Evolutionary conservation across 2,797 vertebrate genomes (phyloP).

Genomic region (Rhadinocentrus ornatus): DNA sequence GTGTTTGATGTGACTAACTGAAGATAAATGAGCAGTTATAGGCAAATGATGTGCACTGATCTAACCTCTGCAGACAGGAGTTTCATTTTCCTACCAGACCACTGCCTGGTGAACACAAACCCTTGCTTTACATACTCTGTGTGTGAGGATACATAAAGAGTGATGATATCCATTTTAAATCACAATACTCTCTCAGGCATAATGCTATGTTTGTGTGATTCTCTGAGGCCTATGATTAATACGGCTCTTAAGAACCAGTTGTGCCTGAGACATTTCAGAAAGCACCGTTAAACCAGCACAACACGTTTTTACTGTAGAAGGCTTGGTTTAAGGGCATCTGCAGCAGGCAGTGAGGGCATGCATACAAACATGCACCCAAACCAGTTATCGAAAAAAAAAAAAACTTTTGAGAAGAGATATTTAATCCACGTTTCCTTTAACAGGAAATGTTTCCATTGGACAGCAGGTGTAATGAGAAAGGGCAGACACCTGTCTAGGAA

Average conservation of each 20-base stretch:
- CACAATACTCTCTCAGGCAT: background rate
- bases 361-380: conserved; percentile 60
- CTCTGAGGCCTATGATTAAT: background rate
- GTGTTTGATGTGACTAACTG: conserved; percentile 41
- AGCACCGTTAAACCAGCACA: conserved; percentile 57
- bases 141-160: background rate
- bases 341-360: conserved; percentile 12
- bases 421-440: conserved; percentile 31
- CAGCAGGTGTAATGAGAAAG: background rate
- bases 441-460: background rate
- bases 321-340: background rate
- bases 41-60: conserved; percentile 70
- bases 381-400: conserved; percentile 56
- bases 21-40: conserved; percentile 74
- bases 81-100: conserved; percentile 72
- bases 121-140: conserved; percentile 46
- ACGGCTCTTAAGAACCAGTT: background rate
- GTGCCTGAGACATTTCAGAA: conserved; percentile 17
- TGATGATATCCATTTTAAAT: conserved; percentile 38
- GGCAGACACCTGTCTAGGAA: conserved; percentile 21
- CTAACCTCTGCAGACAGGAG: conserved; percentile 40
- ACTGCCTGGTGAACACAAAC: conserved; percentile 49
- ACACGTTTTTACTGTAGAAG: conserved; percentile 44
- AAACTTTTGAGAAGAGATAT: conserved; percentile 19
- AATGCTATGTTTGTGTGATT: background rate